Percentiles rank a stretch among this genome's conserved stretches.
phyloP scores from a whole-genome alignment of 2,888 invertebrate genomes.

The Drosophila suboccidentalis region DNA sequence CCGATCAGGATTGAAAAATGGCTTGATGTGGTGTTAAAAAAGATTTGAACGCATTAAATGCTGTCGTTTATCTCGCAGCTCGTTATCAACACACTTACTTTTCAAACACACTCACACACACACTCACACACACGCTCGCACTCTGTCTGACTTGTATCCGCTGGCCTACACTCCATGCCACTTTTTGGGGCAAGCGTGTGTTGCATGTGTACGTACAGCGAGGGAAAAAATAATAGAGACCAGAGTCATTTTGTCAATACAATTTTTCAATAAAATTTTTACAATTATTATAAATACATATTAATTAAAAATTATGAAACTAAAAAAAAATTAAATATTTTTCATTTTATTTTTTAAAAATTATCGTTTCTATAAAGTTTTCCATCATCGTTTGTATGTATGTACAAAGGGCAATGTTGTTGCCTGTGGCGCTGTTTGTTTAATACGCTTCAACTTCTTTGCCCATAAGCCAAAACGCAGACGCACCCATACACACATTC shows the following conservation, averaged over 20 bases:
- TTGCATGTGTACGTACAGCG: conserved; percentile 29
- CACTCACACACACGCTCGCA: conserved; percentile 3
- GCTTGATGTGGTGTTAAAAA: conserved; percentile 76
- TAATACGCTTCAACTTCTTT: conserved; percentile 76
- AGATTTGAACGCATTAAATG: conserved; percentile 75
- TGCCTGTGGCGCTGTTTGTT: conserved; percentile 67
- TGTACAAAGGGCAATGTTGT: conserved; percentile 32
- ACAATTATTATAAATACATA: too few species aligned
- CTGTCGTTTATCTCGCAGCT: conserved; percentile 71
- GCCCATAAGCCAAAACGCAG: conserved; percentile 72
- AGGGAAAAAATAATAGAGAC: too few species aligned
- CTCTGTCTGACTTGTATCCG: conserved; percentile 1
- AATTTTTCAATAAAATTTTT: too few species aligned
- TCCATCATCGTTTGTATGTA: too few species aligned
- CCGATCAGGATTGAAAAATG: conserved; percentile 78
- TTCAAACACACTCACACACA: conserved; percentile 7
- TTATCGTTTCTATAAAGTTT: too few species aligned
- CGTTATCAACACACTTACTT: conserved; percentile 35
- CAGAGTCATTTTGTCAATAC: too few species aligned
- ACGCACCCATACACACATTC: conserved; percentile 26
- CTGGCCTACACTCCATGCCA: conserved; percentile 13
- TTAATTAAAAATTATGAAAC: too few species aligned
- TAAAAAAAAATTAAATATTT: too few species aligned
- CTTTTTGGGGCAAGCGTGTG: conserved; percentile 48
- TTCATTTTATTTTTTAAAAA: too few species aligned